Percentiles rank a stretch among this genome's conserved stretches.
Conservation (phyloP, 2,888 invertebrate genomes). For the Agrochola lychnidis region DNA sequence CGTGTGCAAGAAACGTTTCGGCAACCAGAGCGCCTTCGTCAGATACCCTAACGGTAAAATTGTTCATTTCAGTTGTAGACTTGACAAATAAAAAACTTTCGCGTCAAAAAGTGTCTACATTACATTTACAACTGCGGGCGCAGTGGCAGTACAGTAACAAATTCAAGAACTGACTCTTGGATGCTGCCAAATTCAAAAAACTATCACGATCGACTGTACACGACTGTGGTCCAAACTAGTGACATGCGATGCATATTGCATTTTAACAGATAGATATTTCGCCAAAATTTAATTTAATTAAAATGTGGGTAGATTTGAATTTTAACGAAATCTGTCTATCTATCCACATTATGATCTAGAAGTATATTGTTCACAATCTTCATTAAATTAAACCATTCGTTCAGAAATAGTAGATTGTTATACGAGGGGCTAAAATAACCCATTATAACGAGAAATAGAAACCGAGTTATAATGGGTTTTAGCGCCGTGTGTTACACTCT, state of each 20-base stretch:
- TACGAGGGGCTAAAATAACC: too few relatives aligned
- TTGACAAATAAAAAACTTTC: constrained; percentile 65
- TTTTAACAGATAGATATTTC: neutral
- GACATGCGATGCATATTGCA: neutral
- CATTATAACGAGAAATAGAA: too few relatives aligned
- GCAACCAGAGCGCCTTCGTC: constrained; percentile 98
- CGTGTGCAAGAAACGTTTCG: constrained; percentile 98
- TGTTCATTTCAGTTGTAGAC: constrained; percentile 96
- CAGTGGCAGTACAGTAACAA: neutral
- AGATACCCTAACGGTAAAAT: constrained; percentile 97
- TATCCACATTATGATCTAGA: neutral
- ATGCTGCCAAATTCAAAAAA: neutral
- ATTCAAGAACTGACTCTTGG: neutral
- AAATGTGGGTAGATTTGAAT: neutral
- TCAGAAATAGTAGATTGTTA: too few relatives aligned
- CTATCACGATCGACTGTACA: too few relatives aligned
- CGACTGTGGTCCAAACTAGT: neutral
- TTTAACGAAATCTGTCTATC: neutral
- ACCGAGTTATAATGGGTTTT: too few relatives aligned
- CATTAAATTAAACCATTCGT: neutral
- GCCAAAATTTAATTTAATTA: neutral
- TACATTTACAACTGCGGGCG: neutral
- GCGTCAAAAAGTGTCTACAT: neutral
- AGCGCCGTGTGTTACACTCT: too few relatives aligned
- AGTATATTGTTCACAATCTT: neutral